Percentiles rank a stretch among this genome's conserved stretches.
Conservation (phyloP, 2,797 vertebrate genomes). For the Lepus oiostolus region DNA sequence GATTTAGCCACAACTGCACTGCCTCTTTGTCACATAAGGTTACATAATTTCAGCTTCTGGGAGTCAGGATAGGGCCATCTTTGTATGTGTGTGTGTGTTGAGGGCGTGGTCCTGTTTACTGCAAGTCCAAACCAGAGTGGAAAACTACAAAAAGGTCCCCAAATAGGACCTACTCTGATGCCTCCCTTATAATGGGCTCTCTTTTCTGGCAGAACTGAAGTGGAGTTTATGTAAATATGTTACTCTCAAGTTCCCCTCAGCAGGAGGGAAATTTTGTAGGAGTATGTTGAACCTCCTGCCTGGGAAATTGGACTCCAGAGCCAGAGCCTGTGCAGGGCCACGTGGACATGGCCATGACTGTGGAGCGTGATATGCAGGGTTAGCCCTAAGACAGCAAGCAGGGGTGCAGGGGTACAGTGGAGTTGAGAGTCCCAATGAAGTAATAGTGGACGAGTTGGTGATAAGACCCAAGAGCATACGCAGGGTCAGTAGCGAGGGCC, state of each 20-base stretch:
- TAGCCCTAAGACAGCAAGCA: not conserved
- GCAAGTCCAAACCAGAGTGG: not conserved
- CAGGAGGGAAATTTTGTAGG: not conserved
- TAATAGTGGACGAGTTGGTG: not conserved
- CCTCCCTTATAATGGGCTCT: rapidly evolving
- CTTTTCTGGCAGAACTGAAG: not conserved
- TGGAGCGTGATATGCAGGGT: rapidly evolving
- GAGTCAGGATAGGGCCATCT: not conserved
- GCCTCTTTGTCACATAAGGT: not conserved
- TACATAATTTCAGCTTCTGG: not conserved
- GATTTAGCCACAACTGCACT: not conserved
- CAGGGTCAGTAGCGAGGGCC: not conserved
- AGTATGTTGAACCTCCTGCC: not conserved
- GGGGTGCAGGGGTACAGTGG: not conserved
- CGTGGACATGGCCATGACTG: rapidly evolving
- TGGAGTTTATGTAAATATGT: not conserved
- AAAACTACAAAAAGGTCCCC: not conserved
- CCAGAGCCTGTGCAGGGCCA: rapidly evolving
- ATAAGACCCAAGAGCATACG: not conserved
- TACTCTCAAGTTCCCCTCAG: not conserved
- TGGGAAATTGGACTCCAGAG: not conserved
- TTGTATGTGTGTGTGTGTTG: not conserved
- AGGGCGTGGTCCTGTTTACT: not conserved
- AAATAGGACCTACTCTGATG: rapidly evolving
- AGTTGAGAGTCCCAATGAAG: not conserved